phyloP scores from a whole-genome alignment of 2,888 invertebrate genomes.

The Rhingia rostrata region DNA sequence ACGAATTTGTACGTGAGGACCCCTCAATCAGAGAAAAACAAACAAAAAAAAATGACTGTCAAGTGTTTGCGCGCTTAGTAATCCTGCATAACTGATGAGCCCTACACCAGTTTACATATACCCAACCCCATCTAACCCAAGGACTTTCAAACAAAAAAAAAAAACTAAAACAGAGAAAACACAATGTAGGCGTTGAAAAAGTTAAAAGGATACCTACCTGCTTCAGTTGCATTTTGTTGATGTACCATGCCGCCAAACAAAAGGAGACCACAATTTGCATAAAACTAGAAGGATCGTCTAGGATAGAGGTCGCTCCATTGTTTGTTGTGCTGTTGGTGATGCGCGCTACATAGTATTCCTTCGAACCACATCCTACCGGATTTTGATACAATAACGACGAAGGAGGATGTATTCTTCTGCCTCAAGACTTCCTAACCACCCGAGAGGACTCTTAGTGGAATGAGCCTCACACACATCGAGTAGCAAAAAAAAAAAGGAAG shows the following conservation, averaged over 20 bases:
- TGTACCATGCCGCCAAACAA: constrained; percentile 8
- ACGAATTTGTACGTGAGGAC: constrained; percentile 1
- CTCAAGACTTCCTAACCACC: constrained; percentile 50
- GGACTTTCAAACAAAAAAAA: constrained; percentile 1
- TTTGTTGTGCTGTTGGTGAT: constrained; percentile 59
- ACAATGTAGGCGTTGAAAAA: constrained; percentile 51
- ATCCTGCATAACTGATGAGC: constrained; percentile 64
- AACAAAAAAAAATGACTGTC: constrained; percentile 46
- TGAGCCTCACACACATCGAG: constrained; percentile 3
- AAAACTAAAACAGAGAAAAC: not conserved
- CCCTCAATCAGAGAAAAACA: constrained; percentile 50
- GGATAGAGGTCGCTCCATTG: constrained; percentile 26
- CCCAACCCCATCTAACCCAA: not conserved
- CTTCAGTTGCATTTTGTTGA: constrained; percentile 52
- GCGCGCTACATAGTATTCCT: constrained; percentile 34
- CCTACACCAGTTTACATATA: not conserved
- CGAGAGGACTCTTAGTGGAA: constrained; percentile 12
- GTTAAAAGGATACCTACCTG: constrained; percentile 56
- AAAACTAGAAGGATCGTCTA: constrained; percentile 12
- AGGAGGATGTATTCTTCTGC: constrained; percentile 42
- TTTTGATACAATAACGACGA: constrained; percentile 35
- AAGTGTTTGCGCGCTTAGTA: constrained; percentile 45
- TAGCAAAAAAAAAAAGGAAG: not conserved
- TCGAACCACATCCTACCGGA: constrained; percentile 39
- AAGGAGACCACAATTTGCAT: constrained; percentile 47